phyloP scores from a whole-genome alignment of 2,797 vertebrate species.

The Paramormyrops hopkinsi region DNA sequence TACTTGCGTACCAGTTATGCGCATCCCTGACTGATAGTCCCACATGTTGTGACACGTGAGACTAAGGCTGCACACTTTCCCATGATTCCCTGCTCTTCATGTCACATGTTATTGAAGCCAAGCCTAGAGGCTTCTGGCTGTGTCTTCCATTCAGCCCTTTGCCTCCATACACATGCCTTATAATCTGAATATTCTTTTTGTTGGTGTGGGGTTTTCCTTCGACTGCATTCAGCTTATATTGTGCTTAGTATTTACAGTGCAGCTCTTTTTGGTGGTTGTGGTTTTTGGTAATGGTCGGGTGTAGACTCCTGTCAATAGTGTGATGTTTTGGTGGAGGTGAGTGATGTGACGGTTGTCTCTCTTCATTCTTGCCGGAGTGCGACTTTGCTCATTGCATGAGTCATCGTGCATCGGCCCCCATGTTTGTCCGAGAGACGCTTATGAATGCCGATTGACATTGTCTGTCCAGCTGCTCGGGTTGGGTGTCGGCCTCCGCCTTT shows the following conservation, averaged over 20 bases:
- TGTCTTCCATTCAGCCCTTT: background rate
- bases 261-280: background rate
- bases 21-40: background rate
- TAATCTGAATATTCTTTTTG: background rate
- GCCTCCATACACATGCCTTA: background rate
- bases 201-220: constrained; percentile 16
- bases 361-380: background rate
- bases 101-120: background rate
- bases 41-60: background rate
- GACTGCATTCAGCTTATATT: constrained; percentile 21
- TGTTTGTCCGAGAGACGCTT: constrained; percentile 20
- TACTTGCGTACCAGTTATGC: background rate
- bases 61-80: background rate
- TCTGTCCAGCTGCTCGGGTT: background rate
- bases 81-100: background rate
- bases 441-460: constrained; percentile 29
- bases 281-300: background rate
- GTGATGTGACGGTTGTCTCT: constrained; percentile 3
- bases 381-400: constrained; percentile 47
- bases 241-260: background rate
- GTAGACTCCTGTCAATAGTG: background rate
- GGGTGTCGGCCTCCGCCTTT: background rate
- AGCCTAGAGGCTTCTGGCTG: background rate
- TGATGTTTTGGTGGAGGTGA: background rate
- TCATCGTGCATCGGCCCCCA: background rate